phyloP scores from a whole-genome alignment of 2,888 invertebrate species.

The Acanthosoma haemorrhoidale region DNA sequence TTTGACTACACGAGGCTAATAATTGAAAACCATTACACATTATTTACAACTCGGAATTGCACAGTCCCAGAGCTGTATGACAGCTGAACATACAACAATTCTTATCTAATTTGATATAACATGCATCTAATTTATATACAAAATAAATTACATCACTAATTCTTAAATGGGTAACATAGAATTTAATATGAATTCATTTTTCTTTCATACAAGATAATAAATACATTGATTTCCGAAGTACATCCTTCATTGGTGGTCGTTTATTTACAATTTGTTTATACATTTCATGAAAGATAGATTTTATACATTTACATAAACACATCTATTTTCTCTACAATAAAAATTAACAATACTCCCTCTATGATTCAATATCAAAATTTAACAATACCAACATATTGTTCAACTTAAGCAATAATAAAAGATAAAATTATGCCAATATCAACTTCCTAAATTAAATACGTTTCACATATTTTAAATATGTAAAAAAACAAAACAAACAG shows the following conservation, averaged over 20 bases:
- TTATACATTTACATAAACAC: background rate
- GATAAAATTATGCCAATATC: no score
- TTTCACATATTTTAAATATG: no score
- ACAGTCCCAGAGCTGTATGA: conserved; percentile 7
- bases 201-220: background rate
- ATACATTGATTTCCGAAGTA: no score
- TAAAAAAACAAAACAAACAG: no score
- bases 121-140: background rate
- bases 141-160: background rate
- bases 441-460: no score
- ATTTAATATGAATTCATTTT: background rate
- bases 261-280: conserved; percentile 6
- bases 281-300: background rate
- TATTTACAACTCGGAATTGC: background rate
- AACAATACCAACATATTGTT: background rate
- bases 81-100: background rate
- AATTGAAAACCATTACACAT: background rate
- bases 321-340: conserved; percentile 6
- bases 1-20: background rate
- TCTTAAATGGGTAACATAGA: background rate
- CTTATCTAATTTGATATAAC: background rate
- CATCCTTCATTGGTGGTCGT: no score
- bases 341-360: background rate
- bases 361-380: background rate
- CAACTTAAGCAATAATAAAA: background rate